phyloP scores from a whole-genome alignment of 2,113 vertebrate species.

The Gallinago jamesoni region DNA sequence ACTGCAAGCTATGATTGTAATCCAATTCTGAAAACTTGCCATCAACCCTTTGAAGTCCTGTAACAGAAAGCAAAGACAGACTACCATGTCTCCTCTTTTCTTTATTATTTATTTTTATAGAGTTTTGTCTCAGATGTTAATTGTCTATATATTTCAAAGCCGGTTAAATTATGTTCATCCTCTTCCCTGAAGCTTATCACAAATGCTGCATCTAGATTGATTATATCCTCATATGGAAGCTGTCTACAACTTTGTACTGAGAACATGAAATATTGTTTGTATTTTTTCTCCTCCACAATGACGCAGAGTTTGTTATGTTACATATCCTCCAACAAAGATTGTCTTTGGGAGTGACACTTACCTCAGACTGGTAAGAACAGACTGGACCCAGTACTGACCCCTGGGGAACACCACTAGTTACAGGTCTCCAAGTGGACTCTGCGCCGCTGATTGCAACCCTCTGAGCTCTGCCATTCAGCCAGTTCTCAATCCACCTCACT shows the following conservation, averaged over 20 bases:
- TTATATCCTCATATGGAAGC: not conserved
- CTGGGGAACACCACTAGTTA: not conserved
- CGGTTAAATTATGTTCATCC: not conserved
- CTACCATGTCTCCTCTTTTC: not conserved
- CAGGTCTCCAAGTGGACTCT: not conserved
- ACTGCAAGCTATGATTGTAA: not conserved
- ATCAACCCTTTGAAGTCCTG: not conserved
- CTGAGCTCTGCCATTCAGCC: not conserved
- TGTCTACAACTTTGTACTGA: not conserved
- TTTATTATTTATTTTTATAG: not conserved
- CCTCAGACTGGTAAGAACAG: not conserved
- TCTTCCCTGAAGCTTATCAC: not conserved
- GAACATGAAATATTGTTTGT: not conserved
- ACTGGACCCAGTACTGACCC: not conserved
- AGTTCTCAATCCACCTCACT: not conserved
- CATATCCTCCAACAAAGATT: not conserved
- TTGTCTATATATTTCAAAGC: not conserved
- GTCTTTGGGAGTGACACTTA: not conserved
- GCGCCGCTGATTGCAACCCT: not conserved
- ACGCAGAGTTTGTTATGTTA: not conserved
- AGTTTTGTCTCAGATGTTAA: not conserved
- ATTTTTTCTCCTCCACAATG: not conserved
- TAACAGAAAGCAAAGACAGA: slow-evolving; percentile 1
- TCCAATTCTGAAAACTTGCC: not conserved
- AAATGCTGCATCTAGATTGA: not conserved